Conservation (phyloP, 1,140 invertebrate species). For the Cotesia chilonis region DNA sequence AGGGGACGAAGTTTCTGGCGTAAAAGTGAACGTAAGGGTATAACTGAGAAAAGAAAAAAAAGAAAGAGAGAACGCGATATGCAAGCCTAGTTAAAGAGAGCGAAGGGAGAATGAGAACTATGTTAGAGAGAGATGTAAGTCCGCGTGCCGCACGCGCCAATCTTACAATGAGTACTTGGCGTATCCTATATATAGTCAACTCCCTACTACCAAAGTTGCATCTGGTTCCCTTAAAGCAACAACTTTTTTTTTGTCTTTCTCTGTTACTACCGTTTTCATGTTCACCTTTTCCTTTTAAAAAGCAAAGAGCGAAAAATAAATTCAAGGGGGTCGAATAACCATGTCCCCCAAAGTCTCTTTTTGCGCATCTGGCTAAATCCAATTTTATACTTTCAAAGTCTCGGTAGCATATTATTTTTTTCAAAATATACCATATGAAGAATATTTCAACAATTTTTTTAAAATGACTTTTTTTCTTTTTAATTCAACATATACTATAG, state of each 20-base stretch:
- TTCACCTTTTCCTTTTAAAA: slow-evolving; percentile 2
- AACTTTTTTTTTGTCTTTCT: slow-evolving; percentile 43
- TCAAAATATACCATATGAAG: neutral
- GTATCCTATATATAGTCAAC: slow-evolving; percentile 48
- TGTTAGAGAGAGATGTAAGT: slow-evolving; percentile 39
- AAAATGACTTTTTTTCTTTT: neutral
- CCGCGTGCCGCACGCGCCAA: slow-evolving; percentile 64
- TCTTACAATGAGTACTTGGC: slow-evolving; percentile 65
- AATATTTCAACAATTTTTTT: neutral
- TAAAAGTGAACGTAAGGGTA: slow-evolving; percentile 17
- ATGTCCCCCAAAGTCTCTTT: too few relatives aligned
- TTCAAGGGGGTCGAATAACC: neutral
- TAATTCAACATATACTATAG: neutral
- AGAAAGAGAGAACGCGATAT: slow-evolving; percentile 30
- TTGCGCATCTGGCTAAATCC: slow-evolving; percentile 16
- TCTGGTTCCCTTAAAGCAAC: slow-evolving; percentile 62
- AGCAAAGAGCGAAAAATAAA: slow-evolving; percentile 10
- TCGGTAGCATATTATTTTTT: neutral
- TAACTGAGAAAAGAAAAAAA: slow-evolving; percentile 38
- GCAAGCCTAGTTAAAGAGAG: slow-evolving; percentile 21
- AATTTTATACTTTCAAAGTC: neutral
- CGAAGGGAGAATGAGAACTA: slow-evolving; percentile 42
- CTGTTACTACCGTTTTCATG: neutral
- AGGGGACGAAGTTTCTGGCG: slow-evolving; percentile 16
- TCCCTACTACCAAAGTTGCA: slow-evolving; percentile 48